These are phyloP conservation scores for Cephalotes varians DNA, from an alignment of 2,888 invertebrate genomes.

Conservation along the genomic window DNA sequence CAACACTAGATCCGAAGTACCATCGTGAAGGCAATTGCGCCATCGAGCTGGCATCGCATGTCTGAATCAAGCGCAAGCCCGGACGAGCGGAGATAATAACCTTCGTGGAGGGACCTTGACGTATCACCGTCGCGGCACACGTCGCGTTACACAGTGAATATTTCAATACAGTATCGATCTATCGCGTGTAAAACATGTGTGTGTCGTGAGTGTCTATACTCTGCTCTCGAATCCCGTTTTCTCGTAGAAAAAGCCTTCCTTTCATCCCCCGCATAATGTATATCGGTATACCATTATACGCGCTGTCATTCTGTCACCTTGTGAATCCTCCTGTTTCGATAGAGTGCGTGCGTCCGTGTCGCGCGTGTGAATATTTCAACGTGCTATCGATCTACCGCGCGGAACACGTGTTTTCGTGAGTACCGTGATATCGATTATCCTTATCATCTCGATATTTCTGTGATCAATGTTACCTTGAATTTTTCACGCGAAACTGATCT, in stretches of 20 bases:
- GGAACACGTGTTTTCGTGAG: conserved; percentile 63
- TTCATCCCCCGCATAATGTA: conserved; percentile 16
- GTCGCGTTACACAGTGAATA: conserved; percentile 67
- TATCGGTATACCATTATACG: conserved; percentile 25
- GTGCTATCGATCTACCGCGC: conserved; percentile 64
- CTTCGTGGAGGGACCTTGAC: conserved; percentile 63
- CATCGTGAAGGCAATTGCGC: conserved; percentile 11
- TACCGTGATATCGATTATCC: conserved; percentile 47
- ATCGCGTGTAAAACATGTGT: conserved; percentile 59
- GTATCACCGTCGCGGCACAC: conserved; percentile 54
- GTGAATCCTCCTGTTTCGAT: neutral
- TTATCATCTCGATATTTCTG: neutral
- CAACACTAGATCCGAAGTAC: neutral
- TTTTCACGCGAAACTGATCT: neutral
- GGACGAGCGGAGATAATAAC: conserved; percentile 60
- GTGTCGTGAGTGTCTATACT: conserved; percentile 54
- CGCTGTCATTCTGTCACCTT: conserved; percentile 52
- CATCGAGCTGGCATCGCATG: conserved; percentile 32
- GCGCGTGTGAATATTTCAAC: conserved; percentile 34
- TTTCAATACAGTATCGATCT: conserved; percentile 72
- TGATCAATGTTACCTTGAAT: conserved; percentile 16
- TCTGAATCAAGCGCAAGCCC: conserved; percentile 29
- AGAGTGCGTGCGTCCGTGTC: conserved; percentile 11
- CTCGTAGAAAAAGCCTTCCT: conserved; percentile 15
- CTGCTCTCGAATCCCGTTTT: conserved; percentile 5